Base-by-base conservation (phyloP, 2,888 invertebrate species). In the Polydesmus complanatus region DNA sequence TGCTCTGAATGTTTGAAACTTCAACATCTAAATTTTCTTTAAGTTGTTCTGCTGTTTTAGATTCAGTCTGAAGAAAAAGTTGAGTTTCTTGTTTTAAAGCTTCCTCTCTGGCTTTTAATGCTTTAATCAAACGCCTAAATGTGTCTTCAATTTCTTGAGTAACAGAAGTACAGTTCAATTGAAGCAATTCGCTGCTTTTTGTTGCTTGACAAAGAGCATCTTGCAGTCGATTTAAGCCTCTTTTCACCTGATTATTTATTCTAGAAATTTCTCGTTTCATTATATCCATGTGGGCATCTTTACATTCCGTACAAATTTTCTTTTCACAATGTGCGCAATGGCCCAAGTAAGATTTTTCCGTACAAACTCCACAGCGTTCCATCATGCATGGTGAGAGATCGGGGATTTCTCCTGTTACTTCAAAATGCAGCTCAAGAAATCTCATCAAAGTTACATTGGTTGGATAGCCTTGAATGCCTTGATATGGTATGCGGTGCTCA, bases 241-340 rank as follows among this genome's bases (percentile, higher is more conserved):
- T 82, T 62, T 73, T 65, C 19, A 70, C 70, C 81, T 91, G 90
- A 73, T 88, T 88, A 72, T 91, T 87, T 62, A 93, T 86, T 71
- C 93, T 82, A 64, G 84, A 80, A 53, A 95, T 89, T 79, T 95
- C 94, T 62, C 94, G 81, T 67, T 93, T 83, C 63, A 96, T 78
- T 66, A 95, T 93, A 73, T 96, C 95, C 85, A 93, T 88, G 74
- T 97, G 96, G 18, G 93, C 91, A 50, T 73, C 73, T 75, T 94
- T 94, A 77, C 98, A 98, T 72, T 94, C 93, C 67, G 88, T 85
- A 75, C 97, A 98, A 65, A 96, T 87, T 77, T 93, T 91, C 73
- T 95, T 93, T 71, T 96, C 94, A 77, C 98, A 98, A 75, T 98
- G 97, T 26, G 88, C 85, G 75, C 97, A 98, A 56, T 83, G 78